Percentiles rank a stretch among this genome's conserved stretches.
These are phyloP conservation scores for Stegodyphus mimosarum DNA, from an alignment of 1,140 invertebrate species.

Conservation along the genomic window DNA sequence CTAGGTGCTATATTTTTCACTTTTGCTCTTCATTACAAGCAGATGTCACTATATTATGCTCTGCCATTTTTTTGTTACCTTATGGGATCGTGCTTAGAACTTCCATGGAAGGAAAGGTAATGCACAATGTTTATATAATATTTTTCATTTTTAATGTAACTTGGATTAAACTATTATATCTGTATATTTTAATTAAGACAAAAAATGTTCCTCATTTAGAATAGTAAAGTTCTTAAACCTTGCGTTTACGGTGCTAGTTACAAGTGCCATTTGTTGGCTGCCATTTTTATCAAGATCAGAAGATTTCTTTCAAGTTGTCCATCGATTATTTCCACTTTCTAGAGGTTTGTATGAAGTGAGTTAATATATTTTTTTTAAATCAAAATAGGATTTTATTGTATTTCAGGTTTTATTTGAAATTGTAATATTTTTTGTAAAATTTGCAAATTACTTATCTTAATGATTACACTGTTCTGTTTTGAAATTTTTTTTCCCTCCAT, in stretches of 20 bases:
- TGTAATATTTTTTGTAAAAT: no score
- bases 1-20: constrained; percentile 83
- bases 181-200: not conserved
- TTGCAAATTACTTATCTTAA: no score
- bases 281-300: constrained; percentile 80
- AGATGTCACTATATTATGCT: constrained; percentile 99
- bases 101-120: constrained; percentile 49
- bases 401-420: no score
- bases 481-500: no score
- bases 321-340: constrained; percentile 89
- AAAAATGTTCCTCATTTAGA: constrained; percentile 86
- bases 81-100: constrained; percentile 73
- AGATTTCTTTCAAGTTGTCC: constrained; percentile 76
- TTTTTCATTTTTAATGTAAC: not conserved
- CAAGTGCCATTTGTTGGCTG: constrained; percentile 85
- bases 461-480: no score
- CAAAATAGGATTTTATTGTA: not conserved
- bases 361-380: no score
- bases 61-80: constrained; percentile 97
- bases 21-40: constrained; percentile 95
- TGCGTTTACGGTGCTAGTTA: constrained; percentile 75
- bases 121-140: not conserved
- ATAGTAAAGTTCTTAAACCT: constrained; percentile 73
- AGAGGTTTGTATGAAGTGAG: constrained; percentile 90
- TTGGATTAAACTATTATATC: not conserved